These are phyloP conservation scores for Lagodon rhomboides DNA, from an alignment of 2,797 vertebrate species.

Conservation along the genomic window DNA sequence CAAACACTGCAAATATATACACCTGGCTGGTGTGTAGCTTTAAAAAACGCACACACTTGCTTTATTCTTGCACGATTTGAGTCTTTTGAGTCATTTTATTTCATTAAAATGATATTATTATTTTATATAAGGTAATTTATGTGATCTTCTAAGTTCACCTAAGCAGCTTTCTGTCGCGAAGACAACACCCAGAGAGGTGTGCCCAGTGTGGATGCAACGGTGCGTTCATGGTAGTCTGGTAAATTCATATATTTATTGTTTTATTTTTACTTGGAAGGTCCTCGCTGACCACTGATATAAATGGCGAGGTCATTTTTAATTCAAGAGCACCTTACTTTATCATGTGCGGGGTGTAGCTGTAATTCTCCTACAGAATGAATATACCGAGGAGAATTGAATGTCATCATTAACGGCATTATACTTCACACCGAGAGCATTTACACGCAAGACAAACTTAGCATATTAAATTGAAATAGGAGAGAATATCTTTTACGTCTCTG, in stretches of 20 bases:
- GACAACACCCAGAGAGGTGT: conserved; percentile 46
- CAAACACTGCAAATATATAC: background rate
- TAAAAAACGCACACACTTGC: background rate
- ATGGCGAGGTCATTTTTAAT: background rate
- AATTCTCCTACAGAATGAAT: background rate
- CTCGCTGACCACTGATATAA: background rate
- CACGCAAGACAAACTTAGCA: accelerated
- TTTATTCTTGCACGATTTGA: background rate
- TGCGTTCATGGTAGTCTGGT: conserved; percentile 4
- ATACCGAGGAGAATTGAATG: background rate
- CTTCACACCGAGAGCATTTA: background rate
- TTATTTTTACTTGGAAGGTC: background rate
- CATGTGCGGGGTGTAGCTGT: background rate
- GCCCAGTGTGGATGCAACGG: background rate
- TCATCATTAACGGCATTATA: background rate
- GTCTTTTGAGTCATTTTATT: background rate
- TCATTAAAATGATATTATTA: background rate
- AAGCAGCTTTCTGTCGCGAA: background rate
- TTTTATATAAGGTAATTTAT: background rate
- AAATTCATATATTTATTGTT: background rate
- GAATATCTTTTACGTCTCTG: accelerated
- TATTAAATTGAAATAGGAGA: accelerated
- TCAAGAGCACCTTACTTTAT: accelerated
- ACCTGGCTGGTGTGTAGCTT: background rate
- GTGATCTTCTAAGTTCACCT: background rate